Conservation (phyloP, 2,113 vertebrate genomes). For the Cyrtonyx montezumae region DNA sequence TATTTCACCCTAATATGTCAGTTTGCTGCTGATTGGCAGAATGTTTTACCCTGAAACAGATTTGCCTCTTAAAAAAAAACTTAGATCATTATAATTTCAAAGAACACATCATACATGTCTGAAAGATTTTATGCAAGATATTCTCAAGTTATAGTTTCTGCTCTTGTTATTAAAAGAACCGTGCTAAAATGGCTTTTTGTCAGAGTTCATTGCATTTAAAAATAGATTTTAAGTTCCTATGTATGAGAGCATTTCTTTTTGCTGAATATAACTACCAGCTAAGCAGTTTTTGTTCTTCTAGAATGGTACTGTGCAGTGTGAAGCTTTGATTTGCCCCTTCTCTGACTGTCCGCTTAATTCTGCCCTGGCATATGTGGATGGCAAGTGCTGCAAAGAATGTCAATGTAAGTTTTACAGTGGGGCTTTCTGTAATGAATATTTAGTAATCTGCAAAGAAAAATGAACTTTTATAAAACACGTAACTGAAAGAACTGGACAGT, state of each 20-base stretch:
- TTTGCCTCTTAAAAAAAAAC: background rate
- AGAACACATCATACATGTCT: background rate
- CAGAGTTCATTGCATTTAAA: conserved; percentile 34
- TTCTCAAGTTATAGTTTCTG: background rate
- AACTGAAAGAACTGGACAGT: background rate
- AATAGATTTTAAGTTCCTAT: background rate
- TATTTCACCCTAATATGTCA: conserved; percentile 17
- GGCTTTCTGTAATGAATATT: background rate
- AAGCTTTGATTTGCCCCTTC: conserved; percentile 85
- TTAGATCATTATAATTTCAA: conserved; percentile 5
- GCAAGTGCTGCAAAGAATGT: conserved; percentile 95
- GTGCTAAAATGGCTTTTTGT: background rate
- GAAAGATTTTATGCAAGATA: background rate
- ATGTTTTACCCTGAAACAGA: conserved; percentile 23
- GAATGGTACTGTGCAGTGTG: conserved; percentile 94
- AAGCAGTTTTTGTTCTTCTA: conserved; percentile 72
- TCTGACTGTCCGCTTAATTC: conserved; percentile 87
- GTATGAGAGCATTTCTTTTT: background rate
- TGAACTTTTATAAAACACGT: background rate
- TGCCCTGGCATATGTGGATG: conserved; percentile 87
- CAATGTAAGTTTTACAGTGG: conserved; percentile 85
- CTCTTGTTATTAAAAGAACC: background rate
- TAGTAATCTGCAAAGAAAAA: background rate
- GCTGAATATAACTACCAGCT: conserved; percentile 14
- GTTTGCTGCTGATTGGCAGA: conserved; percentile 29